These are phyloP conservation scores for Gymnoscopelus microlampas DNA, from an alignment of 2,797 vertebrate genomes.

Conservation along the genomic window DNA sequence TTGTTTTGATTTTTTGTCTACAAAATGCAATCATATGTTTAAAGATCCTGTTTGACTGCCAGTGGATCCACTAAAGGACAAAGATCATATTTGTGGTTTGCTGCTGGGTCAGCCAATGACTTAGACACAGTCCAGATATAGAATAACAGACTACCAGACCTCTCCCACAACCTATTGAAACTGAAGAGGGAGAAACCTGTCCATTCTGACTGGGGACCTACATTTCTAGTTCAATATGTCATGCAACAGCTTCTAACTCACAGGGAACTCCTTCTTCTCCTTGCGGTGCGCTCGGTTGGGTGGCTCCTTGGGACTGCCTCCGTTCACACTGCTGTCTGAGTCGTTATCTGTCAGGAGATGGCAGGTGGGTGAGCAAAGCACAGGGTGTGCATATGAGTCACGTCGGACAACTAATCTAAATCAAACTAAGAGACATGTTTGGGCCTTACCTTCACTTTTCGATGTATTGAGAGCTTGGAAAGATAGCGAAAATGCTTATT, in stretches of 20 bases:
- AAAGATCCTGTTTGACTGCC: slow-evolving; percentile 16
- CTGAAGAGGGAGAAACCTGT: background rate
- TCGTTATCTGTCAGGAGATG: slow-evolving; percentile 84
- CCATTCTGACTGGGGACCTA: slow-evolving; percentile 1
- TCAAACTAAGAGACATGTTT: background rate
- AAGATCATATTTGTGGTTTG: slow-evolving; percentile 41
- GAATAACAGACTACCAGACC: slow-evolving; percentile 1
- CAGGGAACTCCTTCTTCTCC: slow-evolving; percentile 94
- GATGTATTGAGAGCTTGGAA: slow-evolving; percentile 70
- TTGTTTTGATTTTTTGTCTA: slow-evolving; percentile 26
- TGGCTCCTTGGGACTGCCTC: slow-evolving; percentile 81
- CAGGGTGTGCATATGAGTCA: background rate
- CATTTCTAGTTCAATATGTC: background rate
- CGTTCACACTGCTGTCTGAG: slow-evolving; percentile 82
- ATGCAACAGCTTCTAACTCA: slow-evolving; percentile 69
- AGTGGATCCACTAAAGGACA: slow-evolving; percentile 30
- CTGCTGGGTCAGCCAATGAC: slow-evolving; percentile 4
- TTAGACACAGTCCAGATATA: slow-evolving; percentile 13
- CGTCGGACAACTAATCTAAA: slow-evolving; percentile 3
- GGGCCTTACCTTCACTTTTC: slow-evolving; percentile 64
- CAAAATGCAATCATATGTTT: slow-evolving; percentile 30
- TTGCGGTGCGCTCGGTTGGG: slow-evolving; percentile 87
- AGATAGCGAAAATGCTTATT: slow-evolving; percentile 32
- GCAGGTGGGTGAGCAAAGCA: background rate
- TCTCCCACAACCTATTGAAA: slow-evolving; percentile 5